phyloP scores from a whole-genome alignment of 2,113 vertebrate species.

The Ceratotherium simum region DNA sequence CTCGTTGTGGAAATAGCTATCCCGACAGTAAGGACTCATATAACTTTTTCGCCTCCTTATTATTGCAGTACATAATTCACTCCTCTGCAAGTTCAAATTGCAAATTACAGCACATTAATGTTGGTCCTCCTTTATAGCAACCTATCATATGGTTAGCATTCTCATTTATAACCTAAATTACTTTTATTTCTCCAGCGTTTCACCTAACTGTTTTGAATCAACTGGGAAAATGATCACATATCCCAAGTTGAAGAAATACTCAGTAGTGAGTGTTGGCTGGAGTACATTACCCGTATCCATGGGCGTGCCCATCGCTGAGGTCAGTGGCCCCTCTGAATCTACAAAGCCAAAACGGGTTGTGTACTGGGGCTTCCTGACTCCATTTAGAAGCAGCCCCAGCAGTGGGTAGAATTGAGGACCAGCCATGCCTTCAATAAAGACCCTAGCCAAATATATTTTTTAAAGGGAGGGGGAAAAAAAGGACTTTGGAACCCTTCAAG shows the following conservation, averaged over 20 bases:
- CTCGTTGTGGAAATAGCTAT: slow-evolving; percentile 9
- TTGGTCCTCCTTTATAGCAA: slow-evolving; percentile 73
- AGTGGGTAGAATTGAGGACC: background rate
- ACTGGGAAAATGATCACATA: slow-evolving; percentile 52
- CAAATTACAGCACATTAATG: slow-evolving; percentile 58
- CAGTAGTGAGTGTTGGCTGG: background rate
- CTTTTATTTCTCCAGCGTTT: slow-evolving; percentile 75
- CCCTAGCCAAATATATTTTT: background rate
- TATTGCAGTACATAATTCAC: slow-evolving; percentile 74
- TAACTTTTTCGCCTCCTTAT: slow-evolving; percentile 66
- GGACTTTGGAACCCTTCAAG: background rate
- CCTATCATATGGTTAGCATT: slow-evolving; percentile 66
- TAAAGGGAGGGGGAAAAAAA: background rate
- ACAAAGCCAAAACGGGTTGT: background rate
- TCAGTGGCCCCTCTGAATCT: background rate
- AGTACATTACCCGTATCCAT: background rate
- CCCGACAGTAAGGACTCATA: slow-evolving; percentile 6
- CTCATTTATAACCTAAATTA: slow-evolving; percentile 74
- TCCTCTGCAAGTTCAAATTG: slow-evolving; percentile 64
- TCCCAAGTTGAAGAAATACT: slow-evolving; percentile 40
- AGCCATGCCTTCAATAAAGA: background rate
- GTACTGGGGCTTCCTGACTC: background rate
- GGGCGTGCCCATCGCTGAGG: background rate
- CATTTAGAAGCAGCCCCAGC: background rate
- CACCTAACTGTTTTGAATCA: slow-evolving; percentile 64